Base-by-base conservation (phyloP, 2,888 invertebrate species). In the Andrena praecox region DNA sequence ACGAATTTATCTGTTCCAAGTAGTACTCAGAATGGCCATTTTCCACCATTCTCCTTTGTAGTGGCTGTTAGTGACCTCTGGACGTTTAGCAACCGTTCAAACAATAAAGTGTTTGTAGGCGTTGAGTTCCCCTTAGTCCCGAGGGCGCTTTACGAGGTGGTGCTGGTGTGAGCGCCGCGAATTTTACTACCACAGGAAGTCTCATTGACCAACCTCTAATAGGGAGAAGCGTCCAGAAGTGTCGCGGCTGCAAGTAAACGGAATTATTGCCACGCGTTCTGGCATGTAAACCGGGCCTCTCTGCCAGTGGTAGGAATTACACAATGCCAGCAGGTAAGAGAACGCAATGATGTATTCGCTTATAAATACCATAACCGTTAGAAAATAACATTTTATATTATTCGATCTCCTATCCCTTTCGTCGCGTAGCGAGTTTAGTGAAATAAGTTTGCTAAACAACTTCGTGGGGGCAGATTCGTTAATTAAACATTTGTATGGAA, bases 151-250 rank as follows among this genome's bases (percentile, higher is more conserved):
- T 52, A 52, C 52, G 52, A 52, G 52, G 7, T 20, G 8, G n/a
- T 52, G 52, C 20, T 20, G 20, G 52, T 20, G 7, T 1, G 20
- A 35, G 73, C 70, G 69, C 48, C 77, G 50, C 77, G 66, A 60
- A 80, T 80, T 83, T 80, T 83, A 83, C 42, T 82, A 72, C 80
- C 80, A 48, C 69, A 66, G 72, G 69, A 80, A 80, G 72, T 80
- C 75, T 33, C 71, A 63, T 35, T 64, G 42, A 63, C 76, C 68
- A 48, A 64, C 50, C 48, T 63, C 69, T 75, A 50, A 50, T 80
- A 72, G 16, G n/a, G 35, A 31, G 35, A 27, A 56, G 67, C 54
- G 42, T 24, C 33, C 50, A 24, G 52, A 62, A n/a, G 29, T 62
- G 74, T 77, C 71, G 33, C 70, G 62, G 54, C 54, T 66, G 66